Evolutionary conservation across 1,140 invertebrate species (phyloP).

Genomic region (Cherax destructor): DNA sequence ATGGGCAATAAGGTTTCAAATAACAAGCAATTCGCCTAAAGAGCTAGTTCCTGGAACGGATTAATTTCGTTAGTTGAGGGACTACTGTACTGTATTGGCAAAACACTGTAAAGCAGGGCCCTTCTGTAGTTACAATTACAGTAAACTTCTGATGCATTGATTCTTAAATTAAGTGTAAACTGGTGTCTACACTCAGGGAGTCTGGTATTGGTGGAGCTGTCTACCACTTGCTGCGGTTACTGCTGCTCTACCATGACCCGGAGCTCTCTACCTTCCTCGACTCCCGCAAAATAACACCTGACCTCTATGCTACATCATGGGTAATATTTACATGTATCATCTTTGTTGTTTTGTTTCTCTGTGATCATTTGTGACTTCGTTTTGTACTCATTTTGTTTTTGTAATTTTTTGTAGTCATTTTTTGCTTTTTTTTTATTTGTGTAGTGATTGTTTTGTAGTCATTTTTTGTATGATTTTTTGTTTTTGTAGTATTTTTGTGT

Average conservation of each 20-base stretch:
- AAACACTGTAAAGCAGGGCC: too few relatives aligned
- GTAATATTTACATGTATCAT: slow-evolving; percentile 75
- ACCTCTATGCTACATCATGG: slow-evolving; percentile 93
- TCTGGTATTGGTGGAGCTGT: slow-evolving; percentile 65
- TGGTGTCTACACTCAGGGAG: background rate
- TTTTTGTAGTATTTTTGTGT: too few relatives aligned
- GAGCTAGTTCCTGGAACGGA: too few relatives aligned
- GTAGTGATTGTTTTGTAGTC: background rate
- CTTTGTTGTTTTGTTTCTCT: background rate
- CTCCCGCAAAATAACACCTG: slow-evolving; percentile 94
- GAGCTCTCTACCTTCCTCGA: slow-evolving; percentile 97
- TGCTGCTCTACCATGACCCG: slow-evolving; percentile 98
- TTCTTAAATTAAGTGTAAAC: too few relatives aligned
- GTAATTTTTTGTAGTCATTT: too few relatives aligned
- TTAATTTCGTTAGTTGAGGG: too few relatives aligned
- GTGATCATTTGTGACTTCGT: background rate
- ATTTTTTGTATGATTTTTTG: background rate
- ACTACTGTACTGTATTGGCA: too few relatives aligned
- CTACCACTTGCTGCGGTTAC: slow-evolving; percentile 86
- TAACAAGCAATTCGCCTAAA: too few relatives aligned
- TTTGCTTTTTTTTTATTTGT: background rate
- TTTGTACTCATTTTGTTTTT: background rate
- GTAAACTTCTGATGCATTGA: too few relatives aligned
- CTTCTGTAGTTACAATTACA: too few relatives aligned
- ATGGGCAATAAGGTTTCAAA: too few relatives aligned